Evolutionary conservation across 2,113 vertebrate species (phyloP).

Genomic region (Proteles cristata): DNA sequence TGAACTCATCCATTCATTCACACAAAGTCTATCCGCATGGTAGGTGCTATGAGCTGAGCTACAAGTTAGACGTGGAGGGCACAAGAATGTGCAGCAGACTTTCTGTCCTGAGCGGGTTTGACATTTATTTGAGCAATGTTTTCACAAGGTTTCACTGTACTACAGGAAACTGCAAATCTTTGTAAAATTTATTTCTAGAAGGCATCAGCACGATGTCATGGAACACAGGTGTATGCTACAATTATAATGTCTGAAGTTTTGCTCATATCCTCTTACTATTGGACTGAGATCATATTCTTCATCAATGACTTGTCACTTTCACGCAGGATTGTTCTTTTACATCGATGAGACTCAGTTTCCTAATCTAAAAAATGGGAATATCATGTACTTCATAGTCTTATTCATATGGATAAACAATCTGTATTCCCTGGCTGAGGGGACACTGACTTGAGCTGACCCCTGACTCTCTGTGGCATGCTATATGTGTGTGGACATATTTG

Average conservation of each 20-base stretch:
- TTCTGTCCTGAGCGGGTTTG: not conserved
- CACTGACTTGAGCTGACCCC: rapidly evolving
- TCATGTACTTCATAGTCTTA: not conserved
- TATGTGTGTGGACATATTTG: not conserved
- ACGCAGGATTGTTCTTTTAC: too few relatives aligned
- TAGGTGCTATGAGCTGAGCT: rapidly evolving
- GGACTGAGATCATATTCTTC: not conserved
- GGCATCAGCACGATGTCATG: not conserved
- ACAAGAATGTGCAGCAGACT: not conserved
- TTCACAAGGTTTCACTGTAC: not conserved
- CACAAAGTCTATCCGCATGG: too few relatives aligned
- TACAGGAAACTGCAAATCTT: not conserved
- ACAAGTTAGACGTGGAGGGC: rapidly evolving
- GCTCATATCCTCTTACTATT: not conserved
- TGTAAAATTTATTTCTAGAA: not conserved
- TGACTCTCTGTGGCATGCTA: not conserved
- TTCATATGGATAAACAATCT: not conserved
- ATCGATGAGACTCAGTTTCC: not conserved
- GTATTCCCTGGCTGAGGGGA: not conserved
- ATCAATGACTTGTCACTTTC: not conserved
- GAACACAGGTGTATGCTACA: not conserved
- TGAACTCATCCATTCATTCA: not conserved
- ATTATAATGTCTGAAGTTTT: not conserved
- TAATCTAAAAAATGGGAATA: not conserved
- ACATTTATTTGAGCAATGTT: not conserved